Conservation (phyloP, 2,888 invertebrate species). For the Balanococcus diminutus region DNA sequence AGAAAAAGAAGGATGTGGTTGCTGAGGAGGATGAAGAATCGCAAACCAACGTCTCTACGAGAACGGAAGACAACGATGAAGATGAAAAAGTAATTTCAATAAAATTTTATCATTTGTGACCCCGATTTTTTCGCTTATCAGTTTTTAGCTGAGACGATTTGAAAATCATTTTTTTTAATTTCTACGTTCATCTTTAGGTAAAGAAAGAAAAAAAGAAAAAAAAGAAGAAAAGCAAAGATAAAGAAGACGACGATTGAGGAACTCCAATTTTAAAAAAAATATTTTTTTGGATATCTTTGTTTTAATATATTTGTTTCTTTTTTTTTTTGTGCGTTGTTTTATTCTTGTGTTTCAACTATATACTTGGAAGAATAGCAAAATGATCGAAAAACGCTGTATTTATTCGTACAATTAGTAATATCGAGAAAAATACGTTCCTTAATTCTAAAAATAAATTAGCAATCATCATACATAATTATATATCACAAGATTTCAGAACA, state of each 20-base stretch:
- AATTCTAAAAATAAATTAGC: neutral
- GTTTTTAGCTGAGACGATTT: neutral
- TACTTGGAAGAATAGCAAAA: neutral
- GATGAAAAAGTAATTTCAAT: conserved; percentile 31
- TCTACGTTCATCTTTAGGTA: conserved; percentile 60
- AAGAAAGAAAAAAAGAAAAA: conserved; percentile 78
- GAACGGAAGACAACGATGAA: neutral
- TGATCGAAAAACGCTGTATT: neutral
- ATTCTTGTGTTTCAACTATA: neutral
- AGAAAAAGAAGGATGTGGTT: conserved; percentile 42
- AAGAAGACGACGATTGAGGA: conserved; percentile 61
- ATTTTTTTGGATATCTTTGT: neutral
- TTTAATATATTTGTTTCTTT: conserved; percentile 39
- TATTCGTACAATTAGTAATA: neutral
- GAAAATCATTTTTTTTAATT: neutral
- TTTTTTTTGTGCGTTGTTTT: neutral
- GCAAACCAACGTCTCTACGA: neutral
- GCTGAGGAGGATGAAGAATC: neutral
- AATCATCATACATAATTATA: neutral
- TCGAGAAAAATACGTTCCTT: neutral
- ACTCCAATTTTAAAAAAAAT: neutral
- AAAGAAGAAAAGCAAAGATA: conserved; percentile 76
- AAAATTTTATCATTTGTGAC: neutral
- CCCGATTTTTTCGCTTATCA: neutral
- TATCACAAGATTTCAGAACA: neutral